These are phyloP conservation scores for Drusus annulatus DNA, from an alignment of 1,140 invertebrate genomes.

Conservation along the genomic window DNA sequence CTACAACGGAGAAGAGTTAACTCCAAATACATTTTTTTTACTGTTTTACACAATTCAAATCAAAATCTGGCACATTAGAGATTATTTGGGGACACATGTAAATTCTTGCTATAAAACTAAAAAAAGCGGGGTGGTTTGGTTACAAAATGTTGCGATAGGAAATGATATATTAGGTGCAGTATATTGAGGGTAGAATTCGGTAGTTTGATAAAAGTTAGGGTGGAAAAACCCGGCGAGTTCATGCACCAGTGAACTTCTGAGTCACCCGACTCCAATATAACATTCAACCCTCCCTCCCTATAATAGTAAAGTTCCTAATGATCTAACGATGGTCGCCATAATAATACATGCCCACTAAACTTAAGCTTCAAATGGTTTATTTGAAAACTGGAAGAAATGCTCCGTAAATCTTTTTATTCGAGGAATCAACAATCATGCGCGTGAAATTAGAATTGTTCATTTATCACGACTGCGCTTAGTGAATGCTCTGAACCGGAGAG, in stretches of 20 bases:
- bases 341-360: neutral
- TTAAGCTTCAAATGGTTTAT: too few species aligned
- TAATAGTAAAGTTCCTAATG: constrained; percentile 6
- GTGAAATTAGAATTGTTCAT: too few species aligned
- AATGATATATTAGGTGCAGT: constrained; percentile 2
- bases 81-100: constrained; percentile 10
- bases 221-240: constrained; percentile 6
- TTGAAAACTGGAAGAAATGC: too few species aligned
- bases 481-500: too few species aligned
- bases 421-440: too few species aligned
- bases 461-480: too few species aligned
- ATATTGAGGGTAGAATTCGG: constrained; percentile 18
- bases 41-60: too few species aligned
- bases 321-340: constrained; percentile 12
- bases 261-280: constrained; percentile 9
- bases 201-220: constrained; percentile 20
- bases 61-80: neutral
- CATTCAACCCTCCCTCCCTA: constrained; percentile 15
- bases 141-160: neutral
- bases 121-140: constrained; percentile 18
- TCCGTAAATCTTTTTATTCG: neutral
- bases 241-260: constrained; percentile 16
- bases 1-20: too few species aligned
- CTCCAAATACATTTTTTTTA: too few species aligned
- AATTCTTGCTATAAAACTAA: constrained; percentile 1